Evolutionary conservation across 2,113 vertebrate species (phyloP).

Genomic region (Colius striatus): DNA sequence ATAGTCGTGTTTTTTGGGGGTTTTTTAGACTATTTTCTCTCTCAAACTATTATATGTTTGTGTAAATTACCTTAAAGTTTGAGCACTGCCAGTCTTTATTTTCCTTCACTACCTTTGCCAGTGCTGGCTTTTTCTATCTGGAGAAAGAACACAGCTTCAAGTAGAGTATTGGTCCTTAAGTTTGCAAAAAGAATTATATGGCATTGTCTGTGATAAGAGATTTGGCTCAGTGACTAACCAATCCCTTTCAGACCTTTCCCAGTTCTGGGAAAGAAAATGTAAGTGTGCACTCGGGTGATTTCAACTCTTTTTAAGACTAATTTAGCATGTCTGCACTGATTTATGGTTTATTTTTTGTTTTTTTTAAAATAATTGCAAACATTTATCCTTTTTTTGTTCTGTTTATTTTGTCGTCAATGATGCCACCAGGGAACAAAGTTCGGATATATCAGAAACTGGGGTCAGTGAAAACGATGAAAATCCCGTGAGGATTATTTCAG

Average conservation of each 20-base stretch:
- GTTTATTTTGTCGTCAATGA: slow-evolving; percentile 11
- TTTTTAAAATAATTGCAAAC: not conserved
- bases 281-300: not conserved
- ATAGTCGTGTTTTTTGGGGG: not conserved
- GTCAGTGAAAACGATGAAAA: slow-evolving; percentile 97
- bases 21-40: not conserved
- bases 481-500: slow-evolving; percentile 88
- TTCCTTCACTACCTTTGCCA: not conserved
- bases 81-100: not conserved
- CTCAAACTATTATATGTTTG: not conserved
- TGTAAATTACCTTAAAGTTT: not conserved
- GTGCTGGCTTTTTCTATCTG: not conserved
- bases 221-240: not conserved
- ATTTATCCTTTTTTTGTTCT: not conserved
- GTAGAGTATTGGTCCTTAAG: not conserved
- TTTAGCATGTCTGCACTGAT: not conserved
- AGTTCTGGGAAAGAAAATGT: not conserved
- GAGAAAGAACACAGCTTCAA: not conserved
- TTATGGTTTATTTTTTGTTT: too few relatives aligned
- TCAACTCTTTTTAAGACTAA: not conserved
- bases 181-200: not conserved
- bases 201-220: not conserved
- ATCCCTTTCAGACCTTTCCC: not conserved
- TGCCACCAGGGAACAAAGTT: slow-evolving; percentile 80
- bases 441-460: slow-evolving; percentile 86